Percentiles rank a stretch among this genome's conserved stretches.
These are phyloP conservation scores for Reticulitermes speratus DNA, from an alignment of 1,140 invertebrate genomes.

Conservation along the genomic window DNA sequence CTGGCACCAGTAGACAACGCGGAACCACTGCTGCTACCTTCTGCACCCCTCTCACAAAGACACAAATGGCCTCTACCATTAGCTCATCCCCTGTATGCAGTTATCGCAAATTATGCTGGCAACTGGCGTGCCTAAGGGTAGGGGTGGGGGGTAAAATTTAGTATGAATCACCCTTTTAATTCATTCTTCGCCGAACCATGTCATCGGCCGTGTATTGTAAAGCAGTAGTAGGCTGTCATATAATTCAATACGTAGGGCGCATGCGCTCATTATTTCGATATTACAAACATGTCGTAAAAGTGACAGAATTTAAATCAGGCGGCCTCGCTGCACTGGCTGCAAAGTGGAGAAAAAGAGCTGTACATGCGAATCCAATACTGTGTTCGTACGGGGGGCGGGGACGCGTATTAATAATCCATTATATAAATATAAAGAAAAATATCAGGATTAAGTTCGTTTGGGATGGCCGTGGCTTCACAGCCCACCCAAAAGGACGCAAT, in stretches of 20 bases:
- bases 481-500: too few species aligned
- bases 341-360: too few species aligned
- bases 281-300: not conserved
- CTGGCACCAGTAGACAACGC: too few species aligned
- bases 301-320: not conserved
- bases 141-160: not conserved
- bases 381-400: too few species aligned
- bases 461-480: too few species aligned
- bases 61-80: not conserved
- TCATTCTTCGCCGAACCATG: not conserved
- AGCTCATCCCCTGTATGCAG: not conserved
- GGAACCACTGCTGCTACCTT: not conserved
- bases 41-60: not conserved
- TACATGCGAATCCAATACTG: too few species aligned
- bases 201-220: not conserved
- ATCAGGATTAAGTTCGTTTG: too few species aligned
- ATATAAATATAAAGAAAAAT: too few species aligned
- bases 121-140: not conserved
- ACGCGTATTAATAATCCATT: too few species aligned
- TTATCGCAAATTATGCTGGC: slow-evolving; percentile 13
- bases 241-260: not conserved
- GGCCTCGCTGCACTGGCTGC: too few species aligned
- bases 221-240: not conserved
- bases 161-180: slow-evolving; percentile 2
- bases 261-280: slow-evolving; percentile 8